Base-by-base conservation (phyloP, 2,888 invertebrate species). In the Choreutis nemorana region DNA sequence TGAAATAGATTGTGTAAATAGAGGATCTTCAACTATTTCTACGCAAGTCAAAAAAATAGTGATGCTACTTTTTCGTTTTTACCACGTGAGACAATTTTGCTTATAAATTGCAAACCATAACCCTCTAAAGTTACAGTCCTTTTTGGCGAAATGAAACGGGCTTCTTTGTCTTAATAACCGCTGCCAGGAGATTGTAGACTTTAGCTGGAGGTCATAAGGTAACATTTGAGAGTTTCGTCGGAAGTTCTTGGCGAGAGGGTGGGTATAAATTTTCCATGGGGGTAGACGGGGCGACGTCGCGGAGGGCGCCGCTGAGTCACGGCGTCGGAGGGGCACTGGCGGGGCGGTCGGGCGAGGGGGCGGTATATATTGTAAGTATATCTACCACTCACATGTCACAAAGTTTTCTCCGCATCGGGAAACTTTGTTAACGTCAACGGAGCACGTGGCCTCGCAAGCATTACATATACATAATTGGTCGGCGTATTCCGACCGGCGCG, bases 251-350 rank as follows among this genome's bases (percentile, higher is more conserved):
- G 62, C 48, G 49, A 58, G 65, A 66, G 75, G 75, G 77, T 70
- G 70, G 77, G 72, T 77, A 78, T 78, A 78, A 77, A 78, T 78
- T 78, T 77, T 77, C 61, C 56, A 75, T 72, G 75, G 77, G 65
- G 77, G 77, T 60, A 77, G 77, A 75, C 75, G 75, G 70, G 71
- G 75, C 73, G 77, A 75, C 75, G 73, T 72, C 73, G 77, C 63
- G 61, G 61, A 70, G 73, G 73, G 75, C 72, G 73, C 73, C 73
- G 71, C 71, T 77, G 77, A 78, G 61, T 77, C 77, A 78, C 71
- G 61, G 45, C 55, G 62, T 50, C 55, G 59, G 46, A 28, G 33
- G 42, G 40, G 31, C 38, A 35, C 39, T 40, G 35, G 41, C 40
- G 44, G 31, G 32, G 31, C 37, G 32, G 34, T 30, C 33, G 34